Evolutionary conservation across 2,797 vertebrate species (phyloP).

Genomic region (Craterocephalus amniculus): DNA sequence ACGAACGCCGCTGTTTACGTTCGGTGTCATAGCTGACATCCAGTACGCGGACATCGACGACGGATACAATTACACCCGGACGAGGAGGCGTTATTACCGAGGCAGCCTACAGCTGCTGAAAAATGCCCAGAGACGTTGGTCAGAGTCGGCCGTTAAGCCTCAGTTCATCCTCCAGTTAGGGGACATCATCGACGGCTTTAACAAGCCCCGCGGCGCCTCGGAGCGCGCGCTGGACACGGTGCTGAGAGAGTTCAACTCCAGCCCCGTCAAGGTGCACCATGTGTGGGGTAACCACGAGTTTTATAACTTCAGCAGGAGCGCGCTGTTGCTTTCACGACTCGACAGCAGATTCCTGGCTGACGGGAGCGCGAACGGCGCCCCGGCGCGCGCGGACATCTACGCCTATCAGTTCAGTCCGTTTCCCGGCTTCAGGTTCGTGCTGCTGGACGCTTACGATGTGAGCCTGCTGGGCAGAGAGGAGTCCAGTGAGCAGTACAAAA

Average conservation of each 20-base stretch:
- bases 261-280: slow-evolving; percentile 85
- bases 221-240: slow-evolving; percentile 83
- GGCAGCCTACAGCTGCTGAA: slow-evolving; percentile 83
- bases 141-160: slow-evolving; percentile 59
- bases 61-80: slow-evolving; percentile 82
- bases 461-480: slow-evolving; percentile 88
- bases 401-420: slow-evolving; percentile 89
- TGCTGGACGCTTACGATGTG: slow-evolving; percentile 91
- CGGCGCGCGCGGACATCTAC: slow-evolving; percentile 66
- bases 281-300: slow-evolving; percentile 97
- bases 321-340: slow-evolving; percentile 79
- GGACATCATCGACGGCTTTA: slow-evolving; percentile 91
- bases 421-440: slow-evolving; percentile 84
- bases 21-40: slow-evolving; percentile 91
- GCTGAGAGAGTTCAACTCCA: slow-evolving; percentile 76
- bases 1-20: slow-evolving; percentile 80
- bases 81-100: slow-evolving; percentile 86
- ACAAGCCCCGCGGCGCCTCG: slow-evolving; percentile 76
- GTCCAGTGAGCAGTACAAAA: slow-evolving; percentile 74
- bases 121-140: slow-evolving; percentile 83
- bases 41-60: slow-evolving; percentile 92
- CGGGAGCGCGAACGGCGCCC: slow-evolving; percentile 2
- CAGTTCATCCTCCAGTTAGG: slow-evolving; percentile 92
- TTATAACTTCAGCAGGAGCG: slow-evolving; percentile 90
- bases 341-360: slow-evolving; percentile 73